A percentile compares a stretch with the other conserved stretches of the same genome.
Evolutionary conservation across 2,888 invertebrate genomes (phyloP).

Genomic region (Tiliacea aurago): DNA sequence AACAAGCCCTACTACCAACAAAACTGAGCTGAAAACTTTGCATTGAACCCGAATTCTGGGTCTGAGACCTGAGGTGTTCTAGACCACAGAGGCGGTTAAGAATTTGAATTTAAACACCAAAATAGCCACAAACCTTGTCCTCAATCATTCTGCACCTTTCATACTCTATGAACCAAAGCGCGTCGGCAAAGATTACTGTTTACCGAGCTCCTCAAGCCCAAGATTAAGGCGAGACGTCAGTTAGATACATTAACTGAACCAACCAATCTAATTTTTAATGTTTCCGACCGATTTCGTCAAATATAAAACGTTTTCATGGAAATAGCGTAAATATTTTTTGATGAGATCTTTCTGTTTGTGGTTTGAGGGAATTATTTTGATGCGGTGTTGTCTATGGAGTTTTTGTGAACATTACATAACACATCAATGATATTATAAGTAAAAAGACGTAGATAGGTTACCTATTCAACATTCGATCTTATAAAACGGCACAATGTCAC

Average conservation of each 20-base stretch:
- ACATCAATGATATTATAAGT: no score
- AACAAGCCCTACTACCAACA: no score
- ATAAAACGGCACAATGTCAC: no score
- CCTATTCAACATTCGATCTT: no score
- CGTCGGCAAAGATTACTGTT: conserved; percentile 83
- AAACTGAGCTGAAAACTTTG: no score
- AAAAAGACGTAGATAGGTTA: no score
- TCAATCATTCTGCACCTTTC: conserved; percentile 25
- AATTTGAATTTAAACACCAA: background rate
- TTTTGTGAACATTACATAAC: background rate
- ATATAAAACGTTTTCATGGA: conserved; percentile 34
- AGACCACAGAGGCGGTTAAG: no score
- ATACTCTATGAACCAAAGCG: conserved; percentile 74
- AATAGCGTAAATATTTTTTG: conserved; percentile 29
- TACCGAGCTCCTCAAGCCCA: conserved; percentile 75
- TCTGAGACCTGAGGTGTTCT: no score
- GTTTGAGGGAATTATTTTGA: background rate
- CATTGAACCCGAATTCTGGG: no score
- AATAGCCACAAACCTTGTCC: conserved; percentile 18
- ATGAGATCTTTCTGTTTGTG: conserved; percentile 19
- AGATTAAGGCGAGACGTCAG: conserved; percentile 77
- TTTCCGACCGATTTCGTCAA: conserved; percentile 57
- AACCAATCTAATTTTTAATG: conserved; percentile 78
- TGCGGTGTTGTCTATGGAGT: background rate
- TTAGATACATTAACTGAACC: conserved; percentile 77